A percentile compares a stretch with the other conserved stretches of the same genome.
These are phyloP conservation scores for Trachelus stipa DNA, from an alignment of 2,888 invertebrate species.

Conservation along the genomic window DNA sequence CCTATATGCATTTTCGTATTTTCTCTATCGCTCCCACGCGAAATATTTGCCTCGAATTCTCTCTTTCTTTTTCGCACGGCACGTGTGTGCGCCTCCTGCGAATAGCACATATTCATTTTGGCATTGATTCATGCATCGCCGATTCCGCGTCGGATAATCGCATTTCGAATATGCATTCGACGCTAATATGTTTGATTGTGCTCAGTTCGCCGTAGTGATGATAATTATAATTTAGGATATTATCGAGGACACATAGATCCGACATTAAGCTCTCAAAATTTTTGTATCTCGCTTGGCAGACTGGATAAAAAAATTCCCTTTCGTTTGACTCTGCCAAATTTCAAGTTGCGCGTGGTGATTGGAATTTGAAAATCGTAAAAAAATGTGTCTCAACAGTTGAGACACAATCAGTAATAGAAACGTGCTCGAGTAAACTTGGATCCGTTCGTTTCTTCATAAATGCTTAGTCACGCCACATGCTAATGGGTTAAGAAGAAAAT, in stretches of 20 bases:
- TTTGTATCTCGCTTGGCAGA: background rate
- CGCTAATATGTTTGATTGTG: conserved; percentile 44
- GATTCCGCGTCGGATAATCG: conserved; percentile 45
- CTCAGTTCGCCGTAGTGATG: conserved; percentile 37
- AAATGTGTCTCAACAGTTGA: background rate
- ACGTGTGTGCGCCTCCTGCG: conserved; percentile 23
- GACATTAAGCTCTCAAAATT: background rate
- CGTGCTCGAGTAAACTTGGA: background rate
- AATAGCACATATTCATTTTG: conserved; percentile 43
- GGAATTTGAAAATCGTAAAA: background rate
- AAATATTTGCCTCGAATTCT: background rate
- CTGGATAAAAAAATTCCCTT: too few relatives aligned
- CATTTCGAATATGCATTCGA: conserved; percentile 50
- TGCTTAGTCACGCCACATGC: background rate
- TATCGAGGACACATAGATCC: conserved; percentile 6
- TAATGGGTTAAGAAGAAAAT: background rate
- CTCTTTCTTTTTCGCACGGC: background rate
- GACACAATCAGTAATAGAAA: background rate
- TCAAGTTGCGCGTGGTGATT: too few relatives aligned
- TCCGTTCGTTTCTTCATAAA: background rate
- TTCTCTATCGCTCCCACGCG: background rate
- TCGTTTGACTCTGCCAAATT: too few relatives aligned
- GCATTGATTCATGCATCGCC: conserved; percentile 32
- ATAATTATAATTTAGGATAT: conserved; percentile 33
- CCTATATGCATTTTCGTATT: background rate